A percentile compares a stretch with the other conserved stretches of the same genome.
Conservation (phyloP, 2,113 vertebrate species). For the Oceanites oceanicus region DNA sequence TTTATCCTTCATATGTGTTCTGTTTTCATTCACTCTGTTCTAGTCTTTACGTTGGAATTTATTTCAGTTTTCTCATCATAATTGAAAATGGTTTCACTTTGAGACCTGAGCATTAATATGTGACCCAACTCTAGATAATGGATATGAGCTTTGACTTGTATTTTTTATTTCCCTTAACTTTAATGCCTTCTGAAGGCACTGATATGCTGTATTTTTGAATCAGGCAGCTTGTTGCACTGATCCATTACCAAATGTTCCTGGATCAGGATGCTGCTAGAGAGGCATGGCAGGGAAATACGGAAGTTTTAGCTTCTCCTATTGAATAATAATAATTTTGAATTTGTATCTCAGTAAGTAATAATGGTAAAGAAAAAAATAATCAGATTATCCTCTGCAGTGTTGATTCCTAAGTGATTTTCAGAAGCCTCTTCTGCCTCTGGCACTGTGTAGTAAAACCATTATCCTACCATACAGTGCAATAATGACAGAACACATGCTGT, state of each 20-base stretch:
- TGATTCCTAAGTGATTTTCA: constrained; percentile 67
- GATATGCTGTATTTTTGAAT: not conserved
- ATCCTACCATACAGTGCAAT: constrained; percentile 31
- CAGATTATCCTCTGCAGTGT: constrained; percentile 28
- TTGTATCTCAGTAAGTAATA: constrained; percentile 19
- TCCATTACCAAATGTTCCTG: not conserved
- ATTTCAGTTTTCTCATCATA: not conserved
- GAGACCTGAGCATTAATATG: not conserved
- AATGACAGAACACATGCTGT: constrained; percentile 62
- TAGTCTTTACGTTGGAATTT: not conserved
- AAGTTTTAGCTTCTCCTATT: not conserved
- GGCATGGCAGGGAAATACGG: not conserved
- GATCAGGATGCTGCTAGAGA: not conserved
- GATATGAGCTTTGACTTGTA: not conserved
- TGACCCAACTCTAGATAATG: not conserved
- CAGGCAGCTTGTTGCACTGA: not conserved
- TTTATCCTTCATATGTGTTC: not conserved
- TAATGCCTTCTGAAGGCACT: not conserved
- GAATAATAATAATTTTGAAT: constrained; percentile 27
- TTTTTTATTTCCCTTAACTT: not conserved
- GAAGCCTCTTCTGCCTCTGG: constrained; percentile 60
- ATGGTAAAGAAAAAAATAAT: not conserved
- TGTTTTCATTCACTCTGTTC: not conserved
- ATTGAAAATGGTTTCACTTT: not conserved
- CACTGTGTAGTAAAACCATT: constrained; percentile 60